phyloP scores from a whole-genome alignment of 1,140 invertebrate genomes.

The Temnothorax nylanderi region DNA sequence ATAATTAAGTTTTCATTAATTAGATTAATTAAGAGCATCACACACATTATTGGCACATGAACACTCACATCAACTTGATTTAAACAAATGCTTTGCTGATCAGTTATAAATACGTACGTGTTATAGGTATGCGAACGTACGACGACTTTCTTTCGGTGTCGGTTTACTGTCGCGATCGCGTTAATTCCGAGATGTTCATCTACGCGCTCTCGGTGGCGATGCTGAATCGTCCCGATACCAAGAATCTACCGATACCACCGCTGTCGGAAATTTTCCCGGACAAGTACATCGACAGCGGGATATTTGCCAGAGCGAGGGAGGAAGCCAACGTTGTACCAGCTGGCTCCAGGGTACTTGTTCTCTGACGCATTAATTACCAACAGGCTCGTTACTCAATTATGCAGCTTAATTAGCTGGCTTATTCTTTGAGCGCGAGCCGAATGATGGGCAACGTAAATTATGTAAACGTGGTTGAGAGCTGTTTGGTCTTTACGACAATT shows the following conservation, averaged over 20 bases:
- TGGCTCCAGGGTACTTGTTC: slow-evolving; percentile 87
- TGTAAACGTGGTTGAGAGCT: neutral
- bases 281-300: slow-evolving; percentile 91
- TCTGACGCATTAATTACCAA: slow-evolving; percentile 49
- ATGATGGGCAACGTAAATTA: slow-evolving; percentile 2
- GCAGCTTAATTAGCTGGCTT: slow-evolving; percentile 31
- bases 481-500: neutral
- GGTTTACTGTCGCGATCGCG: slow-evolving; percentile 90
- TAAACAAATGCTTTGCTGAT: neutral
- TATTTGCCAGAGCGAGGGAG: slow-evolving; percentile 89
- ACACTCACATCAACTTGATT: neutral
- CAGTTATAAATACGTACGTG: neutral
- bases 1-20: neutral
- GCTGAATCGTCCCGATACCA: slow-evolving; percentile 91
- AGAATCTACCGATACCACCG: slow-evolving; percentile 89
- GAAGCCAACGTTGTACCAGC: slow-evolving; percentile 88
- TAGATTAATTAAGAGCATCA: neutral
- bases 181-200: slow-evolving; percentile 92
- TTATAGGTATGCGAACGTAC: slow-evolving; percentile 88
- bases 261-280: slow-evolving; percentile 91
- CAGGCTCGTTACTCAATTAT: slow-evolving; percentile 43
- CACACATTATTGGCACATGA: neutral
- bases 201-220: slow-evolving; percentile 92
- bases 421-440: slow-evolving; percentile 31
- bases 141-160: slow-evolving; percentile 90